These are phyloP conservation scores for Cremastinae sp. DNA, from an alignment of 2,888 invertebrate species.

Conservation along the genomic window DNA sequence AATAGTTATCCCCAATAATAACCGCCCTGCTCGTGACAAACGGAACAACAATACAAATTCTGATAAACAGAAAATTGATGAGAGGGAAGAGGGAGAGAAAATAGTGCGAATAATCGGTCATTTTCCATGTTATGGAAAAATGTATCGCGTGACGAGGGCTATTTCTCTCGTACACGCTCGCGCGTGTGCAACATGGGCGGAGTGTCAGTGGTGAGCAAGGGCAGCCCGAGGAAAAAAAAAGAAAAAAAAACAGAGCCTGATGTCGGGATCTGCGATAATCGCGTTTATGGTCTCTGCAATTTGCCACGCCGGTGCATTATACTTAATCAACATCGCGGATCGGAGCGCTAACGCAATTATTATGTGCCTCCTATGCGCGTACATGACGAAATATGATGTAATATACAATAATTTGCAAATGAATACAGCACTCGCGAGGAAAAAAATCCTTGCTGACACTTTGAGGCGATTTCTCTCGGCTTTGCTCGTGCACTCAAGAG, in stretches of 20 bases:
- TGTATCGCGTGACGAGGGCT: constrained; percentile 42
- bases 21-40: too few relatives aligned
- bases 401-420: neutral
- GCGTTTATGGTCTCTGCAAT: constrained; percentile 53
- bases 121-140: constrained; percentile 37
- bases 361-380: constrained; percentile 34
- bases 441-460: neutral
- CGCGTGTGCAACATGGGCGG: neutral
- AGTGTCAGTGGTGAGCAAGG: constrained; percentile 15
- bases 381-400: neutral
- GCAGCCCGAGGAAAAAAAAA: constrained; percentile 9
- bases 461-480: constrained; percentile 16
- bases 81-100: neutral
- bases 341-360: constrained; percentile 55
- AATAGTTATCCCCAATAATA: too few relatives aligned
- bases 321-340: constrained; percentile 58
- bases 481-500: constrained; percentile 39
- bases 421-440: neutral
- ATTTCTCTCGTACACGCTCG: neutral
- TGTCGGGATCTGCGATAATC: constrained; percentile 44
- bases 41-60: too few relatives aligned
- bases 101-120: constrained; percentile 49
- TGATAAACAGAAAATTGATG: neutral
- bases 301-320: constrained; percentile 60
- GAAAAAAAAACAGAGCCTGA: constrained; percentile 33